phyloP scores from a whole-genome alignment of 2,888 invertebrate genomes.

The Pammene aurita region DNA sequence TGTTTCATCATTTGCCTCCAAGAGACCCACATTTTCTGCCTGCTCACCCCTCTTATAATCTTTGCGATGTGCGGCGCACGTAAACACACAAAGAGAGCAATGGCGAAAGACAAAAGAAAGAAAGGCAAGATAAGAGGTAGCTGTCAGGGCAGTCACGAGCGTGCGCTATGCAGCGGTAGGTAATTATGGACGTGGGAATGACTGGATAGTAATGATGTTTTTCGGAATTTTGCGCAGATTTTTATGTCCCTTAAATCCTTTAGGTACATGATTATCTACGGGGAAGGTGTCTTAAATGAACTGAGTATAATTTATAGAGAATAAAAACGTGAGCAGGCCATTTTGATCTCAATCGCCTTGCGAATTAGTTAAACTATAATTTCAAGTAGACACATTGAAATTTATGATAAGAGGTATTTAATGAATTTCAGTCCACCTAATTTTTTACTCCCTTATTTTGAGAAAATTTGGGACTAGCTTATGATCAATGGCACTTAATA shows the following conservation, averaged over 20 bases:
- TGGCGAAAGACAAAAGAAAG: constrained; percentile 65
- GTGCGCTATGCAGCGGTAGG: constrained; percentile 65
- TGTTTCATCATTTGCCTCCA: constrained; percentile 6
- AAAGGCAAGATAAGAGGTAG: constrained; percentile 75
- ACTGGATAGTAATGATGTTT: constrained; percentile 34
- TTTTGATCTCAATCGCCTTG: no score
- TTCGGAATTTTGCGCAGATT: constrained; percentile 26
- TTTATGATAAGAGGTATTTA: no score
- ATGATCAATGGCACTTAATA: no score
- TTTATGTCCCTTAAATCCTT: constrained; percentile 6
- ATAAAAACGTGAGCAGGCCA: no score
- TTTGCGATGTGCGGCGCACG: constrained; percentile 63
- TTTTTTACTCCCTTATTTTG: no score
- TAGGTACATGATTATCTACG: background rate
- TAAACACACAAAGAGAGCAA: constrained; percentile 80
- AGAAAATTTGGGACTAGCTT: no score
- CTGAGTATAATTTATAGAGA: no score
- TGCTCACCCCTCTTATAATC: constrained; percentile 50
- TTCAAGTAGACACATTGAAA: no score
- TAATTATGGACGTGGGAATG: constrained; percentile 40
- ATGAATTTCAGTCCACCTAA: no score
- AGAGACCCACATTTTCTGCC: constrained; percentile 36
- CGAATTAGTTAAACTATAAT: no score
- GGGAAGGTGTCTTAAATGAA: no score
- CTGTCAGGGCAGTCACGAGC: constrained; percentile 80